Evolutionary conservation across 2,113 vertebrate genomes (phyloP), one percentile per base, ranked within the genome.

Genomic region (Poeciliopsis turrubarensis): DNA sequence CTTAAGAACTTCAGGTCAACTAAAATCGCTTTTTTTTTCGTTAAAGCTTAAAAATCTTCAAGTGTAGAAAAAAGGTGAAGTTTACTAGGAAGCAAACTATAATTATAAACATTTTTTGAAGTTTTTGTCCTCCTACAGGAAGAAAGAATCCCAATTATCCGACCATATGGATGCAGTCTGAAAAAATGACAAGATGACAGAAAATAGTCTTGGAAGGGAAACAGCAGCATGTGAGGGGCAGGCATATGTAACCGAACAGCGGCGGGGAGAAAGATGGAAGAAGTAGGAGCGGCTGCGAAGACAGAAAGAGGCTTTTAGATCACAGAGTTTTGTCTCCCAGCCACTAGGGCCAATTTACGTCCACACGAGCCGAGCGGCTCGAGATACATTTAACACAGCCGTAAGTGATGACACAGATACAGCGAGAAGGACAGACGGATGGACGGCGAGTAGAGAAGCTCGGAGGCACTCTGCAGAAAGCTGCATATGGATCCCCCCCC

Each of bases 321-420:
- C 93, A 90, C 78, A 82, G 82, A 85, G 87, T 92, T 95, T 87
- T 94, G 91, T 93, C 94, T 95, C 89, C 75, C 64, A 87, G 94
- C 90, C 95, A 94, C 94, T 91, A 93, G 92, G 89, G 92, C 90
- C 90, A 91, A 91, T 94, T 96, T 94, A 91, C 77, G 78, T 95
- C 90, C 0, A 37, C 92, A 89, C 91, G 88, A 93, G 91, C 78
- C 93, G 86, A 92, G 92, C 81, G 88, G 90, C 91, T 95, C 94
- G 93, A 96, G 95, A 97, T 96, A 96, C 95, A 95, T 94, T 95
- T 91, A 95, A 94, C 94, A 92, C 93, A 93, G 94, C 95, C 92
- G 89, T 94, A 91, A 95, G 94, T 93, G 94, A 94, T 96, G 95
- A 97, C 96, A 97, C 92, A 95, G 96, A 99, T 96, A 94, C 93